Evolutionary conservation across 2,888 invertebrate species (phyloP).

Genomic region (Tiphia femorata): DNA sequence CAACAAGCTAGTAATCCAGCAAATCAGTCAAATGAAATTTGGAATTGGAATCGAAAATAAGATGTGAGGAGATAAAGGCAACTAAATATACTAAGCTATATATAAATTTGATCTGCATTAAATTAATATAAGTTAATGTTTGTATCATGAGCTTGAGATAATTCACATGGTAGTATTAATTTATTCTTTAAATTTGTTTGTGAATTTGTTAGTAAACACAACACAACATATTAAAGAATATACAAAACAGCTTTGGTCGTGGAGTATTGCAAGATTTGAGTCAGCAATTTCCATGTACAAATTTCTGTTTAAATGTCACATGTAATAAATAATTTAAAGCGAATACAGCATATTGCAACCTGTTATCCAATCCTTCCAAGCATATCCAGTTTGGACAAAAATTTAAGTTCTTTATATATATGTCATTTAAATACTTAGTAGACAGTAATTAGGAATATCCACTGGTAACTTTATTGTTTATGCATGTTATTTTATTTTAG

Average conservation of each 20-base stretch:
- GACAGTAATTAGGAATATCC: no score
- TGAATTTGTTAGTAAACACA: no score
- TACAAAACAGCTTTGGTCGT: no score
- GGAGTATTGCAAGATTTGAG: no score
- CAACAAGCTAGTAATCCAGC: neutral
- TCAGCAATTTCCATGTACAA: no score
- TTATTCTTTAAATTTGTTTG: no score
- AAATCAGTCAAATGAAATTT: neutral
- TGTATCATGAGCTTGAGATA: constrained; percentile 12
- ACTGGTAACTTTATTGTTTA: no score
- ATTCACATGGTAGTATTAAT: constrained; percentile 16
- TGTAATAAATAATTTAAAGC: neutral
- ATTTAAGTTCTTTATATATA: no score
- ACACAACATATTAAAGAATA: no score
- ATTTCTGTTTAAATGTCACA: no score
- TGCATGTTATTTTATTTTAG: constrained; percentile 50
- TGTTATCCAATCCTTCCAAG: neutral
- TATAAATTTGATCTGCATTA: neutral
- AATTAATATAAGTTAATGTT: neutral
- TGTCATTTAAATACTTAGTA: no score
- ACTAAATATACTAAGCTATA: neutral
- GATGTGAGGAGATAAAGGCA: neutral
- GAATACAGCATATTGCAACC: neutral
- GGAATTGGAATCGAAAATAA: neutral
- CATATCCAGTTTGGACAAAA: no score